A percentile compares a stretch with the other conserved stretches of the same genome.
phyloP scores from a whole-genome alignment of 2,113 vertebrate genomes.

The human region DNA sequence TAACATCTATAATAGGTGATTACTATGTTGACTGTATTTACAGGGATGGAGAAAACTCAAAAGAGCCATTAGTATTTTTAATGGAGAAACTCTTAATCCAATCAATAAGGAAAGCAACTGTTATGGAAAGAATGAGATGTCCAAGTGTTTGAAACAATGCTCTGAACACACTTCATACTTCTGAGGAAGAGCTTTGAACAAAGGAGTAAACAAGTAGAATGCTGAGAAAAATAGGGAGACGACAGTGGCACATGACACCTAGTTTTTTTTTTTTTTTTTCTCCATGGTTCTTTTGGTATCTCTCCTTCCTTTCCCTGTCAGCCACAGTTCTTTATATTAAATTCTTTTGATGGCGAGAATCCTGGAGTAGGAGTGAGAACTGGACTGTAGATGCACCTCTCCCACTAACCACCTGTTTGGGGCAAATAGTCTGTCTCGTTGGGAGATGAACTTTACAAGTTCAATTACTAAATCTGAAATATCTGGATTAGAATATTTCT shows the following conservation, averaged over 20 bases:
- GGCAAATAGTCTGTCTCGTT: background rate
- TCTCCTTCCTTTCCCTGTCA: too few relatives aligned
- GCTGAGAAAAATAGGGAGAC: background rate
- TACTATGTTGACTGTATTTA: background rate
- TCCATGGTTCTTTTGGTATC: background rate
- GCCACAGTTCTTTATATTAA: background rate
- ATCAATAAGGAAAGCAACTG: background rate
- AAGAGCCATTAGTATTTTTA: background rate
- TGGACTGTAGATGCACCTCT: background rate
- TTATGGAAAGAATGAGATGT: background rate
- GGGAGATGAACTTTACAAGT: background rate
- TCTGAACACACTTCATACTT: background rate
- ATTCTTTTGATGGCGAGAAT: background rate
- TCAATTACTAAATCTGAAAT: background rate
- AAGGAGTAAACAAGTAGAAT: background rate
- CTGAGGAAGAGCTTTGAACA: background rate
- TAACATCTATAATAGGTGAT: background rate
- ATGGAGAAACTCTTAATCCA: background rate
- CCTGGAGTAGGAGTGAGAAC: background rate
- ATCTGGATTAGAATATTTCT: background rate
- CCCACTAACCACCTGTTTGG: background rate
- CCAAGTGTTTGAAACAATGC: background rate
- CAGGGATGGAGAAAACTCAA: background rate
- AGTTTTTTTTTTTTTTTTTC: rapidly evolving
- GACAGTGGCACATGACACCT: rapidly evolving